Percentiles rank a stretch among this genome's conserved stretches.
These are phyloP conservation scores for Dallia pectoralis DNA, from an alignment of 2,797 vertebrate species.

Conservation along the genomic window DNA sequence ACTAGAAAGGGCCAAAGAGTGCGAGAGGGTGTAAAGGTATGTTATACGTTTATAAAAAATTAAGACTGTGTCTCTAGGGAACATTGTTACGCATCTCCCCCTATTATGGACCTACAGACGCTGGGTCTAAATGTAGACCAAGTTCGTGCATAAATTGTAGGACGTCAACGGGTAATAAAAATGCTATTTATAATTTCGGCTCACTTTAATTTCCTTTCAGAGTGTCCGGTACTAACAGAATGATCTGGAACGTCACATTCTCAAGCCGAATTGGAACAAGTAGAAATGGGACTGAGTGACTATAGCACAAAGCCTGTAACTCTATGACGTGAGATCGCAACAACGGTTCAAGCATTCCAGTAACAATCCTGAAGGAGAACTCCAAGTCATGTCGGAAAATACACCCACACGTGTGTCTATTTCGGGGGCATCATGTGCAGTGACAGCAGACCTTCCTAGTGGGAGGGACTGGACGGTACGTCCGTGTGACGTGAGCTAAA, in stretches of 20 bases:
- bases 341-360: background rate
- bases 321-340: background rate
- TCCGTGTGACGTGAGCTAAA: slow-evolving; percentile 28
- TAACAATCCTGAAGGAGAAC: slow-evolving; percentile 5
- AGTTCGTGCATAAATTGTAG: background rate
- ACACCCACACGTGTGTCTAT: slow-evolving; percentile 48
- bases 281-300: background rate
- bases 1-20: background rate
- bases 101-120: background rate
- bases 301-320: background rate
- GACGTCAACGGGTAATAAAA: background rate
- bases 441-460: slow-evolving; percentile 18
- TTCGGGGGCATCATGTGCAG: slow-evolving; percentile 34
- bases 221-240: background rate
- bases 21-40: background rate
- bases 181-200: background rate
- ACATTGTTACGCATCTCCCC: background rate
- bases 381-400: slow-evolving; percentile 29
- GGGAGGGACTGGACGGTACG: slow-evolving; percentile 24
- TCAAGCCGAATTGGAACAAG: background rate
- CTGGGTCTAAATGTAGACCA: background rate
- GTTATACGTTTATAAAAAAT: background rate
- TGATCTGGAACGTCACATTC: background rate
- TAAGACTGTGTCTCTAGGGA: background rate
- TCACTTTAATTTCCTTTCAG: background rate